Percentiles rank a stretch among this genome's conserved stretches.
Evolutionary conservation across 2,888 invertebrate genomes (phyloP).

Genomic region (Boloria selene): DNA sequence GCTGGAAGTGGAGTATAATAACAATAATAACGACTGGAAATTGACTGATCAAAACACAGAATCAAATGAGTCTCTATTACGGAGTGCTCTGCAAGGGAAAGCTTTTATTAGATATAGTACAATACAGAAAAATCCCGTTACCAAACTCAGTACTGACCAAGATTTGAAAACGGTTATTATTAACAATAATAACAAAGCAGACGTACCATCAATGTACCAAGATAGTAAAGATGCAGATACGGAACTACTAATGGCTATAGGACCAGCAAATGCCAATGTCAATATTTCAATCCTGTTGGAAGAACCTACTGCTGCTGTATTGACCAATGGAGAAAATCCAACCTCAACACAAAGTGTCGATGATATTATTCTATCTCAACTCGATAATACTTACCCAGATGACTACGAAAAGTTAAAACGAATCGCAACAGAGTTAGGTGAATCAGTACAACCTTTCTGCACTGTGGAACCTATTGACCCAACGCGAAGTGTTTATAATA

Average conservation of each 20-base stretch:
- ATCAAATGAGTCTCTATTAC: slow-evolving; percentile 88
- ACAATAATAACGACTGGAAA: slow-evolving; percentile 93
- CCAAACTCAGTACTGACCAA: slow-evolving; percentile 66
- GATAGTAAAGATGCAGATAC: slow-evolving; percentile 66
- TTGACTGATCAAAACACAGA: slow-evolving; percentile 87
- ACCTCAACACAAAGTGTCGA: slow-evolving; percentile 85
- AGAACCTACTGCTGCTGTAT: slow-evolving; percentile 68
- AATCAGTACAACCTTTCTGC: slow-evolving; percentile 88
- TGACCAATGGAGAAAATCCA: slow-evolving; percentile 77
- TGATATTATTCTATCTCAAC: slow-evolving; percentile 86
- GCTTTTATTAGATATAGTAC: slow-evolving; percentile 82
- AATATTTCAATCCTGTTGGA: slow-evolving; percentile 78
- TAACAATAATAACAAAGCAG: slow-evolving; percentile 75
- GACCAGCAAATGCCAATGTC: slow-evolving; percentile 67
- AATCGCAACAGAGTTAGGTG: slow-evolving; percentile 91
- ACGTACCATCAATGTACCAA: slow-evolving; percentile 82
- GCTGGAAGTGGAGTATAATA: slow-evolving; percentile 83
- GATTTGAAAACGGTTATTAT: slow-evolving; percentile 72
- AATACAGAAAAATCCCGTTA: slow-evolving; percentile 77
- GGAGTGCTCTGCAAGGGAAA: slow-evolving; percentile 93
- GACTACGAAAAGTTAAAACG: slow-evolving; percentile 93
- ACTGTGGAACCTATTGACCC: slow-evolving; percentile 80
- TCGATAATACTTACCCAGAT: slow-evolving; percentile 87
- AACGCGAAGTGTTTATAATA: slow-evolving; percentile 79
- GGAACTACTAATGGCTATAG: slow-evolving; percentile 70